phyloP scores from a whole-genome alignment of 1,140 invertebrate species.

The Battus philenor region DNA sequence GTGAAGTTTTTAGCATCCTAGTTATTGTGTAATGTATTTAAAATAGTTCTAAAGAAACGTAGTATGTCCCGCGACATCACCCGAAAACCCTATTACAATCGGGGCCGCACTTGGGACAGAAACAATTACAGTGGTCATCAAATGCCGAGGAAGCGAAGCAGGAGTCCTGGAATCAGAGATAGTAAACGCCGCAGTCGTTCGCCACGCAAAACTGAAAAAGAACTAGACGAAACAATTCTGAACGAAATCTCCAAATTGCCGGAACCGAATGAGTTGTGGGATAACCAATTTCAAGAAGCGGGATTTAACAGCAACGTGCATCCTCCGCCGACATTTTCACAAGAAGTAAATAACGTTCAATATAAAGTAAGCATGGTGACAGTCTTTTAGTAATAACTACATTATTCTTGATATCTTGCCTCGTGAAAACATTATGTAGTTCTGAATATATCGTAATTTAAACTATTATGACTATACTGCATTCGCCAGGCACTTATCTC shows the following conservation, averaged over 20 bases:
- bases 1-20: too few species aligned
- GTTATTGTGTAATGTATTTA: too few species aligned
- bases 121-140: constrained; percentile 33
- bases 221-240: constrained; percentile 62
- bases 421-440: too few species aligned
- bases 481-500: too few species aligned
- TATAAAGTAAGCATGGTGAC: neutral
- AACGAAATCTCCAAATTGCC: constrained; percentile 60
- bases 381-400: too few species aligned
- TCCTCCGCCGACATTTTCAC: constrained; percentile 26
- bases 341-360: constrained; percentile 36
- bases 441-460: too few species aligned
- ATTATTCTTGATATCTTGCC: too few species aligned
- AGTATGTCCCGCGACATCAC: constrained; percentile 10
- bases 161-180: constrained; percentile 24
- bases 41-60: too few species aligned
- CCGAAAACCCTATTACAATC: constrained; percentile 28
- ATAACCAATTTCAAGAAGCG: constrained; percentile 47
- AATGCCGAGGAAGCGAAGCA: constrained; percentile 31
- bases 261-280: constrained; percentile 62
- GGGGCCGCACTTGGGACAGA: constrained; percentile 27
- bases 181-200: constrained; percentile 45
- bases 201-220: constrained; percentile 48
- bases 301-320: constrained; percentile 15
- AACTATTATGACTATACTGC: too few species aligned